Percentiles rank a stretch among this genome's conserved stretches.
These are phyloP conservation scores for Gymnosoma rotundatum DNA, from an alignment of 2,888 invertebrate species.

Conservation along the genomic window DNA sequence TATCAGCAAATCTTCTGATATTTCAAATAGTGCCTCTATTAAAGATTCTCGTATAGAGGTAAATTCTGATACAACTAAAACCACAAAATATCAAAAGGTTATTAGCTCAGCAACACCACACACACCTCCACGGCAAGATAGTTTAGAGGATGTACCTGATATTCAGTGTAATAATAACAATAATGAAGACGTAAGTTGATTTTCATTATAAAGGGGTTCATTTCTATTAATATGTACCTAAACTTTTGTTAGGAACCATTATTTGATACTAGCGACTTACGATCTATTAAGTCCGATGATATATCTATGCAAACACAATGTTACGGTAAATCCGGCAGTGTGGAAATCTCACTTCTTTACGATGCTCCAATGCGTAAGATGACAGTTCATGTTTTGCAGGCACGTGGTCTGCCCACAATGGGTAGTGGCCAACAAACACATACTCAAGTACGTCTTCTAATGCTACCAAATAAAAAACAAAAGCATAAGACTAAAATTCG, in stretches of 20 bases:
- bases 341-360: conserved; percentile 94
- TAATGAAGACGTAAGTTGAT: conserved; percentile 87
- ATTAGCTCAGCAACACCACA: conserved; percentile 68
- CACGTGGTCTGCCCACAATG: conserved; percentile 89
- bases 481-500: conserved; percentile 97
- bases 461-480: conserved; percentile 95
- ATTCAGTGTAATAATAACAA: conserved; percentile 84
- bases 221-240: not conserved
- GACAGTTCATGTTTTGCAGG: conserved; percentile 95
- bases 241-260: conserved; percentile 79
- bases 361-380: conserved; percentile 95
- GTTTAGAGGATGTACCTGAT: conserved; percentile 82
- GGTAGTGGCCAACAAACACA: conserved; percentile 87
- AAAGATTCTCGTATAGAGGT: conserved; percentile 87
- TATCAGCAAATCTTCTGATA: conserved; percentile 71
- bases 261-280: conserved; percentile 82
- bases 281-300: conserved; percentile 81
- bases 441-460: conserved; percentile 91
- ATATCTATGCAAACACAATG: conserved; percentile 82
- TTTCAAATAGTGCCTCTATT: conserved; percentile 79
- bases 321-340: conserved; percentile 86
- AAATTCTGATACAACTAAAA: conserved; percentile 76
- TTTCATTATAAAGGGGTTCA: not conserved
- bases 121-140: conserved; percentile 76
- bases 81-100: conserved; percentile 77